Percentiles rank a stretch among this genome's conserved stretches.
Evolutionary conservation across 2,113 vertebrate genomes (phyloP).

Genomic region (Platichthys stellatus): DNA sequence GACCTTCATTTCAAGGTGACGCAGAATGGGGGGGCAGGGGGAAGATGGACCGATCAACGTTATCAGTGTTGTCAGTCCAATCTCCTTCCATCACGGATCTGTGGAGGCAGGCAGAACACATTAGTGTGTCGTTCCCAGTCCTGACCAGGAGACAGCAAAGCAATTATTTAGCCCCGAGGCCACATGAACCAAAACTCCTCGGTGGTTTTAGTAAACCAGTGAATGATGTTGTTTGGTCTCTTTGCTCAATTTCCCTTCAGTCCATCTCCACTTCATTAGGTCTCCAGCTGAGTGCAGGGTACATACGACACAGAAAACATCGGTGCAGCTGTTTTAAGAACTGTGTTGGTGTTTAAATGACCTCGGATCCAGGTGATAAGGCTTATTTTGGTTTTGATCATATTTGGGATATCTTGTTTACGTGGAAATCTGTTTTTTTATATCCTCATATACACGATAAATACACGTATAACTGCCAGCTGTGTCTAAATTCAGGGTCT

Average conservation of each 20-base stretch:
- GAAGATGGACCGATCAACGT: conserved; percentile 50
- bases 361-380: too few relatives aligned
- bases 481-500: too few relatives aligned
- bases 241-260: neutral
- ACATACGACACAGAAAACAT: neutral
- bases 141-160: neutral
- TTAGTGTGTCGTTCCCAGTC: conserved; percentile 40
- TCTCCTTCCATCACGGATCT: conserved; percentile 43
- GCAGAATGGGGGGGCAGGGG: conserved; percentile 10
- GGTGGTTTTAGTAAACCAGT: neutral
- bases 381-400: too few relatives aligned
- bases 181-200: neutral
- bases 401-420: too few relatives aligned
- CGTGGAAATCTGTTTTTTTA: too few relatives aligned
- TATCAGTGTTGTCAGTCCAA: conserved; percentile 66
- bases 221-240: conserved; percentile 4
- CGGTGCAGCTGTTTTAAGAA: neutral
- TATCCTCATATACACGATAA: too few relatives aligned
- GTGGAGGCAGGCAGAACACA: conserved; percentile 31
- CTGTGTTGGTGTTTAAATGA: too few relatives aligned
- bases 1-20: conserved; percentile 42
- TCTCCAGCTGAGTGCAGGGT: neutral
- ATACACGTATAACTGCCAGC: too few relatives aligned
- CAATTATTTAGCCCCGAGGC: conserved; percentile 27
- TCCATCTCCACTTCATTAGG: neutral